Conservation (phyloP, 2,888 invertebrate genomes). For the Cerastis rubricosa region DNA sequence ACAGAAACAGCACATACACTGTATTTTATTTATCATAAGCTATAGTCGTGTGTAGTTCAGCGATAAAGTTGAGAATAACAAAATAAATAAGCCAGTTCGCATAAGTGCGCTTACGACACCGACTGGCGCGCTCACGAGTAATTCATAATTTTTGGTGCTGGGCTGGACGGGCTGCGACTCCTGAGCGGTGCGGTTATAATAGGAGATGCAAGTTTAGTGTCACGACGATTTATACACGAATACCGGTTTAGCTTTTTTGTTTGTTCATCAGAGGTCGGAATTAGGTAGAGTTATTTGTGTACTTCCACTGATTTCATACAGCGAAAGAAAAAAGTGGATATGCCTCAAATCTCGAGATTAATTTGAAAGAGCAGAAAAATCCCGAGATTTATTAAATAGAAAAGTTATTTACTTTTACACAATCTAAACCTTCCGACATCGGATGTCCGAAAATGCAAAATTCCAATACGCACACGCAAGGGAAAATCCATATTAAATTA, state of each 20-base stretch:
- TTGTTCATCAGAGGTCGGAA: too few species aligned
- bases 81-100: background rate
- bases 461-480: too few species aligned
- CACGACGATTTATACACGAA: background rate
- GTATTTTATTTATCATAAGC: background rate
- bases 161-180: background rate
- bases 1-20: background rate
- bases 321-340: too few species aligned
- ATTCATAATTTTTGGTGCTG: background rate
- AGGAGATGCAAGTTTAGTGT: background rate
- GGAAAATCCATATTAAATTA: too few species aligned
- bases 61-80: background rate
- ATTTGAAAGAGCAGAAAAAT: too few species aligned
- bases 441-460: too few species aligned
- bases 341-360: too few species aligned
- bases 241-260: background rate
- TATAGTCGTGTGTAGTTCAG: background rate
- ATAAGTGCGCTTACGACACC: background rate
- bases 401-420: too few species aligned
- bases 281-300: too few species aligned
- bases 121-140: background rate
- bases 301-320: too few species aligned
- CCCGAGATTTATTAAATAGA: too few species aligned
- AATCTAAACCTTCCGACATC: too few species aligned
- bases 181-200: background rate